phyloP scores from a whole-genome alignment of 23 tunicate genomes.

The Phallusia fumigata region DNA sequence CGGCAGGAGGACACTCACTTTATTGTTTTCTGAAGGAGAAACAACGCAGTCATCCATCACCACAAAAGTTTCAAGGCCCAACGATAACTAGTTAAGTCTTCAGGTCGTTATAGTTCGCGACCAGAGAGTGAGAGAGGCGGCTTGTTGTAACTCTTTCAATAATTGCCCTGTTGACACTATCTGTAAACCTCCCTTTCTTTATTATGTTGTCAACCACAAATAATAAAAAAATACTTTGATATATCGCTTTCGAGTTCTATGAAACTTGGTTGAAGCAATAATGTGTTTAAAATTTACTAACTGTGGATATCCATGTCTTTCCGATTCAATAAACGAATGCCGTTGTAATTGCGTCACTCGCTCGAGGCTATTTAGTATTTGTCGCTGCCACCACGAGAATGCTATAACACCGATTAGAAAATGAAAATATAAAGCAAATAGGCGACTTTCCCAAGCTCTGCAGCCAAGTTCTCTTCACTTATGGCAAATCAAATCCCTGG shows the following conservation, averaged over 20 bases:
- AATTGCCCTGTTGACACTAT: too few relatives aligned
- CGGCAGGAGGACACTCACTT: slow-evolving; percentile 12
- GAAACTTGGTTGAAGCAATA: too few relatives aligned
- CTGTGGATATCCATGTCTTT: too few relatives aligned
- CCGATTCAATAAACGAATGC: background rate
- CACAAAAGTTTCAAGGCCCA: background rate
- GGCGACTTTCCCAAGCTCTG: background rate
- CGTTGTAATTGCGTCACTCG: background rate
- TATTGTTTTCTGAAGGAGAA: background rate
- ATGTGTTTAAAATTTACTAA: too few relatives aligned
- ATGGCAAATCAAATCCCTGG: background rate
- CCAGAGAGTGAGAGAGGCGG: too few relatives aligned
- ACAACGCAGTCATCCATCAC: slow-evolving; percentile 8
- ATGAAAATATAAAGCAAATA: background rate
- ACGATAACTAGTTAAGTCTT: too few relatives aligned
- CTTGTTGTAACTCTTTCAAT: too few relatives aligned
- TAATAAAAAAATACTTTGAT: too few relatives aligned
- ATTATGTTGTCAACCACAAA: too few relatives aligned
- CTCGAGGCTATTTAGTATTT: slow-evolving; percentile 3
- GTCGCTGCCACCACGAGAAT: background rate
- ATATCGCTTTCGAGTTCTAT: too few relatives aligned
- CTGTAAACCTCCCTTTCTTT: too few relatives aligned
- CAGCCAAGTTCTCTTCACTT: background rate
- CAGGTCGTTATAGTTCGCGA: too few relatives aligned
- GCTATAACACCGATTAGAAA: slow-evolving; percentile 11